These are phyloP conservation scores for Watsonalla cultraria DNA, from an alignment of 2,888 invertebrate species.

Conservation along the genomic window DNA sequence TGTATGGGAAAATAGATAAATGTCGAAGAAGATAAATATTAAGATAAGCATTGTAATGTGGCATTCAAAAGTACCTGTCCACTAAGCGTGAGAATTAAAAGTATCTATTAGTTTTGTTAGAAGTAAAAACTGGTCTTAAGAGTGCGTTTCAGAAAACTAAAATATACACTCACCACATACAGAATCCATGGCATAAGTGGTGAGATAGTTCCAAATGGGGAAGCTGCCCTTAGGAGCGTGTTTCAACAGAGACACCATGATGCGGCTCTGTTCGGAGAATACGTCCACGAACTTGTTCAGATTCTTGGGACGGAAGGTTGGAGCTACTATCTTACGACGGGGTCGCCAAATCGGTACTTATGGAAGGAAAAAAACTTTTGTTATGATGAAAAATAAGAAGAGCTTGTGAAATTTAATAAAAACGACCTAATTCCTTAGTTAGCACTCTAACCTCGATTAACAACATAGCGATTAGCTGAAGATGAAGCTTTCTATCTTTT, in stretches of 20 bases:
- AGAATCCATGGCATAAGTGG: slow-evolving; percentile 40
- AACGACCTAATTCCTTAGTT: slow-evolving; percentile 37
- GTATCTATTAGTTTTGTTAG: no score
- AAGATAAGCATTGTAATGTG: not conserved
- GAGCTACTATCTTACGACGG: no score
- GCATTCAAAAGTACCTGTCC: not conserved
- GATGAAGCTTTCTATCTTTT: slow-evolving; percentile 11
- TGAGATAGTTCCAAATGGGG: slow-evolving; percentile 17
- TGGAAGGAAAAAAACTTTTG: slow-evolving; percentile 42
- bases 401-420: no score
- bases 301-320: no score
- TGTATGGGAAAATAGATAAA: no score
- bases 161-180: slow-evolving; percentile 33
- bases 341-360: slow-evolving; percentile 13
- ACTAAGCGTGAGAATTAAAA: no score
- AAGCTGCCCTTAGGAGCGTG: no score
- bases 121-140: no score
- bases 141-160: no score
- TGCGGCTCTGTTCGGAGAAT: slow-evolving; percentile 20
- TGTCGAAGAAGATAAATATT: no score
- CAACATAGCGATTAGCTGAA: slow-evolving; percentile 40
- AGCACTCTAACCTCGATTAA: slow-evolving; percentile 37
- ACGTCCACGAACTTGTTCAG: no score
- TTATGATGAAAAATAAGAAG: no score
- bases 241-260: slow-evolving; percentile 28